Base-by-base conservation (phyloP, 2,797 vertebrate genomes). In the Pelodytes ibericus region DNA sequence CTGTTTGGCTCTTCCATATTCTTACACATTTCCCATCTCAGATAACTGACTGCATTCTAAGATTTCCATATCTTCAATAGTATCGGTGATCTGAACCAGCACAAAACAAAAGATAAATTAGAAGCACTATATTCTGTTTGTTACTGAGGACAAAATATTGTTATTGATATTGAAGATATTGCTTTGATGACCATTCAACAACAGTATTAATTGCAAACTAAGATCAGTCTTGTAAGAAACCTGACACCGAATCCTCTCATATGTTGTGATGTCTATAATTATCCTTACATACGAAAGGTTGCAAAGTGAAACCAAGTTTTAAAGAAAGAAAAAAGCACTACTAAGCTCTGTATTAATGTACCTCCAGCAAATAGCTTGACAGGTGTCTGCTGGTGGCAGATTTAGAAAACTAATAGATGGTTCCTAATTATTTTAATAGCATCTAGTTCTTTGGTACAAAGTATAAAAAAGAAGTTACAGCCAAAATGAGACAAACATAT, bases 1-100 rank as follows among this genome's bases (percentile, higher is more conserved):
- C n/a, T n/a, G n/a, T n/a, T n/a, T n/a, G n/a, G n/a, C n/a, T n/a
- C 64, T 73, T 73, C 64, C 31, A 11, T 53, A 62, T 51, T 15
- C 29, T n/a, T 24, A 41, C 22, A 29, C 30, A 25, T 29, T 62
- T 58, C 18, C 7, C 16, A 30, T 74, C 47, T 58, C 25, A 44
- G 61, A n/a, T 57, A 49, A 65, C 31, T 57, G 18, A 24, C 31
- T 44, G 25, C 11, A 20, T n/a, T 57, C 0, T 41, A 57, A 65
- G 22, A 25, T 74, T 62, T 41, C 26, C 57, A 26, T 53, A 10
- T 22, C 20, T 1, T 20, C 26, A 26, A 29, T 47, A 6, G 24
- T 51, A 20, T 68, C 49, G 30, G 27, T 13, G 11, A 20, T 65
- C 2, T 41, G 3, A n/a, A n/a, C 36, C 36, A 39, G 24, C 20